These are phyloP conservation scores for Disparrhopalites patrizii DNA, from an alignment of 2,888 invertebrate species.

Conservation along the genomic window DNA sequence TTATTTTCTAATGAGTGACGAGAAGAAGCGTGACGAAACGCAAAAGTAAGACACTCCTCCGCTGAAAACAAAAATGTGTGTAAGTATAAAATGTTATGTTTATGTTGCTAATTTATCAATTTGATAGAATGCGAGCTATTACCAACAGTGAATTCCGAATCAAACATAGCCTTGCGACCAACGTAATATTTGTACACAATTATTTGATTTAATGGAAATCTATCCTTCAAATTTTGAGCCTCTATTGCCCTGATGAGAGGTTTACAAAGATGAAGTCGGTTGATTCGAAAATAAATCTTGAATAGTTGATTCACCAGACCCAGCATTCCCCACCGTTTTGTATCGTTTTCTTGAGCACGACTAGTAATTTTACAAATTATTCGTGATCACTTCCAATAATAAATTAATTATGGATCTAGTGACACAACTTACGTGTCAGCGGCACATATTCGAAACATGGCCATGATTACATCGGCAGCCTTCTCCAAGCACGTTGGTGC, in stretches of 20 bases:
- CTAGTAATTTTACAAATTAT: conserved; percentile 49
- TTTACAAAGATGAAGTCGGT: conserved; percentile 81
- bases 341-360: conserved; percentile 80
- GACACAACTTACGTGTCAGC: conserved; percentile 67
- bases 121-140: conserved; percentile 36
- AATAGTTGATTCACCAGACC: conserved; percentile 94
- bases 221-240: conserved; percentile 75
- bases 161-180: conserved; percentile 97
- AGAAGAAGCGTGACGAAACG: conserved; percentile 82
- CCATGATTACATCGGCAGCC: conserved; percentile 88
- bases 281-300: conserved; percentile 93
- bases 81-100: background rate
- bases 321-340: conserved; percentile 94
- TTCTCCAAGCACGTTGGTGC: conserved; percentile 63
- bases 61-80: conserved; percentile 55
- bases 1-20: conserved; percentile 77
- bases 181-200: conserved; percentile 97
- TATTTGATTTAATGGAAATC: conserved; percentile 85
- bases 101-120: background rate
- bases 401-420: background rate
- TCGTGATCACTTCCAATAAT: background rate
- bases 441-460: conserved; percentile 90
- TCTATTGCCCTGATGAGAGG: conserved; percentile 96
- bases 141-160: conserved; percentile 85
- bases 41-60: conserved; percentile 85